These are phyloP conservation scores for Chrysomallon squamiferum DNA, from an alignment of 1,140 invertebrate genomes.

Conservation along the genomic window DNA sequence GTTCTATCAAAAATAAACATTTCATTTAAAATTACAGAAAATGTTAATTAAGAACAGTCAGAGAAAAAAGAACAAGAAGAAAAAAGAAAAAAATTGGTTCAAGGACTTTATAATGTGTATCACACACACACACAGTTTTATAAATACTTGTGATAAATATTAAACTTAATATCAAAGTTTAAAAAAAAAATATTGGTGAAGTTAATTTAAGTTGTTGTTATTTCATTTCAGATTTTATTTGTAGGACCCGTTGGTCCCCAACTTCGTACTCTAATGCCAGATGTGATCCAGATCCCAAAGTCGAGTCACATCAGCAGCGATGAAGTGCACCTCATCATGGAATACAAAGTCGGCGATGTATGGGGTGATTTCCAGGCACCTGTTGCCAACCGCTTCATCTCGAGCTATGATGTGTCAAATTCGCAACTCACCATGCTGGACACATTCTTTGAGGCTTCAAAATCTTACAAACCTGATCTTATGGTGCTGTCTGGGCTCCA, in stretches of 20 bases:
- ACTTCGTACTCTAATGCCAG: slow-evolving; percentile 57
- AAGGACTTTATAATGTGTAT: too few relatives aligned
- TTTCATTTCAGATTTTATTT: slow-evolving; percentile 60
- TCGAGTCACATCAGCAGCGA: slow-evolving; percentile 57
- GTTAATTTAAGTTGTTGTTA: too few relatives aligned
- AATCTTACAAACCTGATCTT: slow-evolving; percentile 59
- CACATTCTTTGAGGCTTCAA: slow-evolving; percentile 62
- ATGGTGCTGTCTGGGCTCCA: slow-evolving; percentile 65
- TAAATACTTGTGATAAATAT: too few relatives aligned
- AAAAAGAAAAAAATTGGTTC: too few relatives aligned
- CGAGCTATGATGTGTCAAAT: slow-evolving; percentile 64
- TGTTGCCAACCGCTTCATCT: slow-evolving; percentile 65
- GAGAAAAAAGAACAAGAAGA: too few relatives aligned
- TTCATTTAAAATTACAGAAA: too few relatives aligned
- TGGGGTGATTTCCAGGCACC: slow-evolving; percentile 59
- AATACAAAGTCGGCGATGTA: slow-evolving; percentile 62
- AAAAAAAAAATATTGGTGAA: too few relatives aligned
- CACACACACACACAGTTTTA: too few relatives aligned
- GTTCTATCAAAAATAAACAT: too few relatives aligned
- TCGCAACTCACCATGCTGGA: slow-evolving; percentile 57
- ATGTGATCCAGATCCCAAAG: slow-evolving; percentile 50
- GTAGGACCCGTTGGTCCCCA: slow-evolving; percentile 66
- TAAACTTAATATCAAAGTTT: too few relatives aligned
- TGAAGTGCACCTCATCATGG: slow-evolving; percentile 66
- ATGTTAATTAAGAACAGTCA: too few relatives aligned